Evolutionary conservation across 2,888 invertebrate genomes (phyloP).

Genomic region (Eilema caniola): DNA sequence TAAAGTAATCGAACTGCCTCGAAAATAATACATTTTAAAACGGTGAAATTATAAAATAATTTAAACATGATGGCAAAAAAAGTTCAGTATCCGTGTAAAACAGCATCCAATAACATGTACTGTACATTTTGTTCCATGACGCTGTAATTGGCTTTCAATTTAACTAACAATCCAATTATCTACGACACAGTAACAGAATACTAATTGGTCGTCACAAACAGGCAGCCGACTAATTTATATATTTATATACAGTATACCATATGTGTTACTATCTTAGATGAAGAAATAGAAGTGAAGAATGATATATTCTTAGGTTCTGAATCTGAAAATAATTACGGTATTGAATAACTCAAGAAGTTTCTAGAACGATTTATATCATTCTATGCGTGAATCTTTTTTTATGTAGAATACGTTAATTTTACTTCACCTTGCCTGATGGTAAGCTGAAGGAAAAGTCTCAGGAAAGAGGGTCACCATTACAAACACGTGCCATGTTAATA

Average conservation of each 20-base stretch:
- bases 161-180: slow-evolving; percentile 73
- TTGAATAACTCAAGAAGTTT: neutral
- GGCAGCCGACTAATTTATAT: slow-evolving; percentile 40
- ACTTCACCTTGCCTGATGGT: no score
- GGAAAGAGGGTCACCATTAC: no score
- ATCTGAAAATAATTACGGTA: no score
- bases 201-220: slow-evolving; percentile 61
- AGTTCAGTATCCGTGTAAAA: slow-evolving; percentile 6
- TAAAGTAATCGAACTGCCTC: neutral
- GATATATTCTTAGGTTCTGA: neutral
- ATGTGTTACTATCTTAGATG: slow-evolving; percentile 13
- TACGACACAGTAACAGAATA: slow-evolving; percentile 64
- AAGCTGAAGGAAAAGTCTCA: no score
- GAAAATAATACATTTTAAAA: neutral
- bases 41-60: no score
- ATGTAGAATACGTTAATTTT: no score
- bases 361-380: neutral
- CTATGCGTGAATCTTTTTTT: neutral
- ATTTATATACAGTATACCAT: slow-evolving; percentile 23
- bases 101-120: slow-evolving; percentile 5
- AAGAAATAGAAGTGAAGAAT: neutral
- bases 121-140: slow-evolving; percentile 46
- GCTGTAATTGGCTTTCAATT: slow-evolving; percentile 65
- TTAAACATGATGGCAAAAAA: neutral
- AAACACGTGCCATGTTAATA: no score